These are phyloP conservation scores for Chrysemys picta DNA, from an alignment of 2,113 vertebrate species.

Conservation along the genomic window DNA sequence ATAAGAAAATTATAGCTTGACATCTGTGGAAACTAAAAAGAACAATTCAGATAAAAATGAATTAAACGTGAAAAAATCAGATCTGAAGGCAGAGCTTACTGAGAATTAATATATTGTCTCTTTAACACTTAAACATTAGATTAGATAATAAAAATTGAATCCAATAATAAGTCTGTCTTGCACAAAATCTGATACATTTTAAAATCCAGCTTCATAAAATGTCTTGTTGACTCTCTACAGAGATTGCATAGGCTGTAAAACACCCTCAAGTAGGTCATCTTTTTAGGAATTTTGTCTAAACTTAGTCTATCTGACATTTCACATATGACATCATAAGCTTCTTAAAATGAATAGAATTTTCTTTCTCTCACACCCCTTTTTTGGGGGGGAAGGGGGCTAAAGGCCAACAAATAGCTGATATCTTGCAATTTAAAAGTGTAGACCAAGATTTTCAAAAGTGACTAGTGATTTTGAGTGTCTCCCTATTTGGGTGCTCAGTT, in stretches of 20 bases:
- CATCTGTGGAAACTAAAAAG: constrained; percentile 17
- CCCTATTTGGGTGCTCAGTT: not conserved
- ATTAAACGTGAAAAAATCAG: not conserved
- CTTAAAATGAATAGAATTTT: constrained; percentile 70
- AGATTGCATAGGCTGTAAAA: constrained; percentile 42
- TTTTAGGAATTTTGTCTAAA: constrained; percentile 64
- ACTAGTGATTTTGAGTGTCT: not conserved
- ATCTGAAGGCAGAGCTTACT: constrained; percentile 3
- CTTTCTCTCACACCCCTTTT: not conserved
- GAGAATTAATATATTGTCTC: not conserved
- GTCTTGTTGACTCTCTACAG: constrained; percentile 14
- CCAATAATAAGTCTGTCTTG: constrained; percentile 22
- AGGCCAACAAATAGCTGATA: not conserved
- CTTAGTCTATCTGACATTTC: constrained; percentile 68
- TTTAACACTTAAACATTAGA: constrained; percentile 19
- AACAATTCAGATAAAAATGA: constrained; percentile 25
- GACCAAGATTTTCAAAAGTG: not conserved
- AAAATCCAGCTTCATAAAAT: constrained; percentile 37
- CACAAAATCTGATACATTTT: constrained; percentile 42
- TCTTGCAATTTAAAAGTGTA: constrained; percentile 20
- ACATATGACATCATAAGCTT: constrained; percentile 70
- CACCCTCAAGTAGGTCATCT: constrained; percentile 77
- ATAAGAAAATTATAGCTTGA: constrained; percentile 15
- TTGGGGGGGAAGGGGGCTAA: not conserved
- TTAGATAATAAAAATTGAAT: constrained; percentile 30